phyloP scores from a whole-genome alignment of 2,797 vertebrate genomes.

The Mus spretus region DNA sequence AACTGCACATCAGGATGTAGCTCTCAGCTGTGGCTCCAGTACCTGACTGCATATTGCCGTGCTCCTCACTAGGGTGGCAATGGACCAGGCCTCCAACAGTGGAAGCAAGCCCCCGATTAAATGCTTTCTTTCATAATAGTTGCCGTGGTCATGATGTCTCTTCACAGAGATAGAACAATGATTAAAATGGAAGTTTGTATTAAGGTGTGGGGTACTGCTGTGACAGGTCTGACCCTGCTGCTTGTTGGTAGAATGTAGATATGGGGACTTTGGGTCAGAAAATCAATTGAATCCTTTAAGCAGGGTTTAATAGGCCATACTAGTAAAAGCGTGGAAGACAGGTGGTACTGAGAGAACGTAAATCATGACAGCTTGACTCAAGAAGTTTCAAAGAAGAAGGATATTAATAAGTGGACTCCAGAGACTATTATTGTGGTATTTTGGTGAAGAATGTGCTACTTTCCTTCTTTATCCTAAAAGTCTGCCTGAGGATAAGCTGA shows the following conservation, averaged over 20 bases:
- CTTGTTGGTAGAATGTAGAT: not conserved
- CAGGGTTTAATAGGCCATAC: not conserved
- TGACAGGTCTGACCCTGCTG: not conserved
- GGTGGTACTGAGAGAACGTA: not conserved
- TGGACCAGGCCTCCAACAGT: not conserved
- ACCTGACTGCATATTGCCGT: not conserved
- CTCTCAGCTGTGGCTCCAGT: not conserved
- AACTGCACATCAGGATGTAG: not conserved
- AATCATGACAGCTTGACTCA: not conserved
- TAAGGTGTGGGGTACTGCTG: not conserved
- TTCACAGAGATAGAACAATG: not conserved
- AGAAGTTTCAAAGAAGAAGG: not conserved
- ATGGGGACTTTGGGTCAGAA: not conserved
- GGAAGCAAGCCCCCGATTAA: not conserved
- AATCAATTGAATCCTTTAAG: not conserved
- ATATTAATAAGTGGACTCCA: not conserved
- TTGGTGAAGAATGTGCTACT: not conserved
- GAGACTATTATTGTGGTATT: not conserved
- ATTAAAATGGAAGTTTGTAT: not conserved
- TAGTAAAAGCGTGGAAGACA: not conserved
- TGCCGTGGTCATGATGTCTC: not conserved
- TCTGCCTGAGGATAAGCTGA: not conserved
- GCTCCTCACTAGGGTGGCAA: not conserved
- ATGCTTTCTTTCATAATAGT: not conserved
- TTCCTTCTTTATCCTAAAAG: not conserved